Evolutionary conservation across 2,888 invertebrate genomes (phyloP), one percentile per base, ranked within the genome.

Genomic region (Ophraella communa): DNA sequence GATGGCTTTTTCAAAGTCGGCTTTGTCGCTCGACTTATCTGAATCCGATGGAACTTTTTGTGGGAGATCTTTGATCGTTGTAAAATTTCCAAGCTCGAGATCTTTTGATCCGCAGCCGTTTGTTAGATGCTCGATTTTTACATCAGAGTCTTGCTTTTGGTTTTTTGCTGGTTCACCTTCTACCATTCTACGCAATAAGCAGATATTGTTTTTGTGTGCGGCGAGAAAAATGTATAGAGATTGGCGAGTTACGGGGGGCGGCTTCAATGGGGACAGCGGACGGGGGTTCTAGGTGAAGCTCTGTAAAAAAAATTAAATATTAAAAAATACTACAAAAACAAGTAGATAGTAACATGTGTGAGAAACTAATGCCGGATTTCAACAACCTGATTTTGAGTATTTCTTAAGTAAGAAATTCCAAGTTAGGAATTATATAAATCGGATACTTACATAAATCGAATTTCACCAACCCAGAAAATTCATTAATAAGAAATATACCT

Each of bases 1-100:
- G 82, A 94, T 94, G 75, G 94, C 94, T 82, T 88, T 88, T 83
- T 94, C 94, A 81, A 94, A 94, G 83, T 93, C 93, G 82, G 93
- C 93, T 81, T 91, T 91, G 75, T 91, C 88, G 74, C 86, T 87
- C 76, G 71, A 66, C 55, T 64, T 68, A 81, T 89, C 89, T 69
- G 87, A 86, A 81, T 89, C 89, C 78, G 82, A 68, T 60, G 68
- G 68, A 69, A 78, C 83, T 84, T 83, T 86, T 56, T 60, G 69
- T 35, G 61, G 66, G 52, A 71, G 64, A 55, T 74, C 77, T 66
- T 78, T 78, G 51, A 72, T 58, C 33, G 57, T 57, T 47, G 65
- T 70, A 51, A 76, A 69, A 62, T 73, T 75, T 51, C 74, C 73
- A 65, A 81, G 78, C 73, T 80, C 81, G 61, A 80, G 79, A 84